Evolutionary conservation across 2,797 vertebrate genomes (phyloP).

Genomic region (Ciconia nigra): DNA sequence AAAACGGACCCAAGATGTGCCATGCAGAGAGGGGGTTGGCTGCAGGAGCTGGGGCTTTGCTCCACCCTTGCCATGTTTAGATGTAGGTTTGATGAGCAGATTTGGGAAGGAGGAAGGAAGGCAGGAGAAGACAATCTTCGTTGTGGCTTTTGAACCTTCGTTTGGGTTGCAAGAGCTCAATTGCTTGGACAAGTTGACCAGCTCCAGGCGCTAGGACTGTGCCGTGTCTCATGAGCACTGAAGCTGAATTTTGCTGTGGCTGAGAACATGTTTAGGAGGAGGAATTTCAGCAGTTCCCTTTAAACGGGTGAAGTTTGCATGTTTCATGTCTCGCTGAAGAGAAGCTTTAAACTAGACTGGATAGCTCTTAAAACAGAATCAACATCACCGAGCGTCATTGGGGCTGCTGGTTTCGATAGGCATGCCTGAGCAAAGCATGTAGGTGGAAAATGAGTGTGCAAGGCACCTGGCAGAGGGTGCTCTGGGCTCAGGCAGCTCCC

Average conservation of each 20-base stretch:
- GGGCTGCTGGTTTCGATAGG: neutral
- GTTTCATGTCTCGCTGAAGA: neutral
- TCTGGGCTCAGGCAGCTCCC: neutral
- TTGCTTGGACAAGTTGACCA: neutral
- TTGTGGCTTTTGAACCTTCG: neutral
- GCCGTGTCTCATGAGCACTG: neutral
- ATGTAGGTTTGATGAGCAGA: neutral
- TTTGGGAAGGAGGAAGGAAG: neutral
- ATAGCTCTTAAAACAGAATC: neutral
- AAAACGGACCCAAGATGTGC: rapidly evolving
- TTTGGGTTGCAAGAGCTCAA: neutral
- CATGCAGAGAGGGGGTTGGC: neutral
- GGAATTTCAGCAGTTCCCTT: neutral
- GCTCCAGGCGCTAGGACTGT: neutral
- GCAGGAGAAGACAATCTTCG: neutral
- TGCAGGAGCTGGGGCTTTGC: neutral
- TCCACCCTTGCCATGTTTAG: rapidly evolving
- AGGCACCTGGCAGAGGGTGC: neutral
- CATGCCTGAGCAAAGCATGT: neutral
- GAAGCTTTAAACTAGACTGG: neutral
- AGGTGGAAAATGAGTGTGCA: neutral
- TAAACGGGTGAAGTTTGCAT: neutral
- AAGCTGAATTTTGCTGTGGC: neutral
- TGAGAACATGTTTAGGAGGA: neutral
- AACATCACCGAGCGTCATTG: neutral